Conservation (phyloP, 2,888 invertebrate genomes). For the Galerucella calmariensis region DNA sequence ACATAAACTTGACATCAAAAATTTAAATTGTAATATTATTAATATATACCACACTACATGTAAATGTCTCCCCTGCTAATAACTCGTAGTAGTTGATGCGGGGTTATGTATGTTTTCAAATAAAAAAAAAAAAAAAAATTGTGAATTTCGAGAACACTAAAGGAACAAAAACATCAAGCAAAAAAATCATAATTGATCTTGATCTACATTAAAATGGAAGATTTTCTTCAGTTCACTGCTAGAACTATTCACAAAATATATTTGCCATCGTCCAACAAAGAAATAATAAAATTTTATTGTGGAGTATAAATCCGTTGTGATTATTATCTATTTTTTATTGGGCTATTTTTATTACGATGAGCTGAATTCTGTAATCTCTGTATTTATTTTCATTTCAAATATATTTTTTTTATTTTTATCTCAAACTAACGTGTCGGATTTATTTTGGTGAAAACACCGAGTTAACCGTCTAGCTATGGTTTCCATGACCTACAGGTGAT, state of each 20-base stretch:
- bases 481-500: conserved; percentile 31
- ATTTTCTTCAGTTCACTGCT: too few species aligned
- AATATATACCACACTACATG: too few species aligned
- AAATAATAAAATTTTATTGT: not conserved
- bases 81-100: too few species aligned
- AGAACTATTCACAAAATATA: not conserved
- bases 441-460: not conserved
- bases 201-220: too few species aligned
- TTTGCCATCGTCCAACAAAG: not conserved
- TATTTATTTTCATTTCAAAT: conserved; percentile 3
- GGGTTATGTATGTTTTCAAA: too few species aligned
- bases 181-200: too few species aligned
- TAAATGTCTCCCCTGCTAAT: too few species aligned
- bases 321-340: not conserved
- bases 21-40: too few species aligned
- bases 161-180: too few species aligned
- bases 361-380: not conserved
- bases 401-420: conserved; percentile 17
- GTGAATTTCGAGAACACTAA: too few species aligned
- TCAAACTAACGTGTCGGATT: not conserved
- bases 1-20: too few species aligned
- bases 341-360: conserved; percentile 2
- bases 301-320: not conserved
- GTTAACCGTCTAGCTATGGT: conserved; percentile 15
- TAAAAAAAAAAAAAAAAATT: too few species aligned